Conservation (phyloP, 2,113 vertebrate species). For the Cyrtonyx montezumae region DNA sequence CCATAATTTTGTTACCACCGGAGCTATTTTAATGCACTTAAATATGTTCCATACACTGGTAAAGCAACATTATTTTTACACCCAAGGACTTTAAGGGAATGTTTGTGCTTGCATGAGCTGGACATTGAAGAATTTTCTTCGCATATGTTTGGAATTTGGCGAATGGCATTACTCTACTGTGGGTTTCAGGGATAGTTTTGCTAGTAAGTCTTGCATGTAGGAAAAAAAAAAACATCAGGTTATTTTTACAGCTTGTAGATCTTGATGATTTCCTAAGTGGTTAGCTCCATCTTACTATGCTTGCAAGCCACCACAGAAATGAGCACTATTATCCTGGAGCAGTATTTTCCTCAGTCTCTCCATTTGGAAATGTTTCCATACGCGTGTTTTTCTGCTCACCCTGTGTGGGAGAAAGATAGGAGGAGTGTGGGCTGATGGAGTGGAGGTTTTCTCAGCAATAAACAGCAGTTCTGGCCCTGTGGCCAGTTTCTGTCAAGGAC, state of each 20-base stretch:
- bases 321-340: background rate
- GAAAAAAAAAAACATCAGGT: background rate
- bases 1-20: background rate
- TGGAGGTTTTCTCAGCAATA: background rate
- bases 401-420: rapidly evolving
- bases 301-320: background rate
- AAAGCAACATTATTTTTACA: background rate
- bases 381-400: background rate
- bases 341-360: background rate
- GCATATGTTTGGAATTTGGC: background rate
- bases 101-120: background rate
- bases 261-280: background rate
- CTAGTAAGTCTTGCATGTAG: background rate
- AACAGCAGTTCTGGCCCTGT: background rate
- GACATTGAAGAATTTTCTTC: background rate
- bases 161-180: background rate
- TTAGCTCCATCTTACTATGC: background rate
- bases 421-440: background rate
- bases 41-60: background rate
- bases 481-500: background rate
- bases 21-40: background rate
- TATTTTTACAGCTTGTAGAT: background rate
- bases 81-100: background rate
- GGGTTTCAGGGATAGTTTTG: background rate
- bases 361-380: background rate